These are phyloP conservation scores for Cynodonichthys magdalenae DNA, from an alignment of 2,797 vertebrate species.

Conservation along the genomic window DNA sequence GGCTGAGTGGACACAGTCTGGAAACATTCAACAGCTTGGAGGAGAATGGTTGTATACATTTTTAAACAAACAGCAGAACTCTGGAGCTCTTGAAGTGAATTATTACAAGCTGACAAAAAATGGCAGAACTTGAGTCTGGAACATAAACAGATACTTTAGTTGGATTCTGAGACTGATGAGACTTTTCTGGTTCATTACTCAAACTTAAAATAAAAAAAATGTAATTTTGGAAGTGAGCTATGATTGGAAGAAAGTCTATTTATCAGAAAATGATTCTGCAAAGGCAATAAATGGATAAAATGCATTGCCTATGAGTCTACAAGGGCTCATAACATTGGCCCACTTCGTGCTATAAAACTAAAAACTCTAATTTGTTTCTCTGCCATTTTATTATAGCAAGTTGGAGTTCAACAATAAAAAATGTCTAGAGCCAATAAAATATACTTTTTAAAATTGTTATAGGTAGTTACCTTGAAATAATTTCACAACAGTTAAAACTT, in stretches of 20 bases:
- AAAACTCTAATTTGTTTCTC: not conserved
- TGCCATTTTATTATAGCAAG: not conserved
- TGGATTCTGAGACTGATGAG: not conserved
- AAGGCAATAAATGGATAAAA: not conserved
- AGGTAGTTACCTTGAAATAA: no score
- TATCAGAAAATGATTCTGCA: not conserved
- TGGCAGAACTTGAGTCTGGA: not conserved
- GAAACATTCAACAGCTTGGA: conserved; percentile 56
- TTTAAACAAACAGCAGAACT: conserved; percentile 26
- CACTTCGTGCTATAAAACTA: not conserved
- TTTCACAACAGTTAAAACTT: no score
- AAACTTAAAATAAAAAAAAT: no score
- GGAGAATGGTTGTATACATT: conserved; percentile 20
- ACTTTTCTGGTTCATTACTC: no score
- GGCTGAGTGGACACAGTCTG: conserved; percentile 51
- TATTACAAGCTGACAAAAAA: not conserved
- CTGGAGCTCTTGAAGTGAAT: not conserved
- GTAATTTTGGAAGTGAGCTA: no score
- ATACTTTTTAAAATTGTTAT: no score
- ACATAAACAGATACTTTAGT: not conserved
- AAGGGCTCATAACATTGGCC: not conserved
- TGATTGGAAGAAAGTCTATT: not conserved
- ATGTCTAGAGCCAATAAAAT: not conserved
- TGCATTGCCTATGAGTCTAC: not conserved
- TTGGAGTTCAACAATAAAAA: not conserved